Evolutionary conservation across 2,888 invertebrate species (phyloP).

Genomic region (Harmothoe impar): DNA sequence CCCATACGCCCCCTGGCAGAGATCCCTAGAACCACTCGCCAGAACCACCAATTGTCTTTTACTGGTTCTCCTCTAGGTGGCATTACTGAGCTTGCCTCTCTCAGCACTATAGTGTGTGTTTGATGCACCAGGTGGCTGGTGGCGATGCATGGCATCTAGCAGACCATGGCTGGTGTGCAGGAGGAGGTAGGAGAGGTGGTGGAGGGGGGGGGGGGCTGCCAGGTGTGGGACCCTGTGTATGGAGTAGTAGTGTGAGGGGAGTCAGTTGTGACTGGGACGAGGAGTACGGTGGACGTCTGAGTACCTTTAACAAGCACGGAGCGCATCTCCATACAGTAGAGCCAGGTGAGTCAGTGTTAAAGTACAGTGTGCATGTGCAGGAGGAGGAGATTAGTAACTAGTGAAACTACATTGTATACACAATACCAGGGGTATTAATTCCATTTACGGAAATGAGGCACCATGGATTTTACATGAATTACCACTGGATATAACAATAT

Average conservation of each 20-base stretch:
- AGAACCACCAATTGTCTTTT: too few species aligned
- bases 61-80: not conserved
- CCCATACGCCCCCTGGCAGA: too few species aligned
- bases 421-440: too few species aligned
- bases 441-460: too few species aligned
- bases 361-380: not conserved
- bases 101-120: not conserved
- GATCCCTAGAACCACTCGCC: too few species aligned
- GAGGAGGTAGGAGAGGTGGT: too few species aligned
- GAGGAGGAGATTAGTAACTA: too few species aligned
- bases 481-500: too few species aligned
- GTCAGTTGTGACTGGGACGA: slow-evolving; percentile 26
- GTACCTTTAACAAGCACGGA: not conserved
- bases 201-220: not conserved
- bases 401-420: too few species aligned
- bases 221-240: not conserved
- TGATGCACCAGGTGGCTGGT: not conserved
- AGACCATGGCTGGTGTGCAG: not conserved
- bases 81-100: not conserved
- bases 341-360: slow-evolving; percentile 19
- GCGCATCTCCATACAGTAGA: not conserved
- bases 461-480: too few species aligned
- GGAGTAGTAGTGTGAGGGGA: not conserved
- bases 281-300: slow-evolving; percentile 22
- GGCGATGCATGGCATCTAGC: not conserved